Conservation (phyloP, 2,797 vertebrate genomes). For the Coreius guichenoti region DNA sequence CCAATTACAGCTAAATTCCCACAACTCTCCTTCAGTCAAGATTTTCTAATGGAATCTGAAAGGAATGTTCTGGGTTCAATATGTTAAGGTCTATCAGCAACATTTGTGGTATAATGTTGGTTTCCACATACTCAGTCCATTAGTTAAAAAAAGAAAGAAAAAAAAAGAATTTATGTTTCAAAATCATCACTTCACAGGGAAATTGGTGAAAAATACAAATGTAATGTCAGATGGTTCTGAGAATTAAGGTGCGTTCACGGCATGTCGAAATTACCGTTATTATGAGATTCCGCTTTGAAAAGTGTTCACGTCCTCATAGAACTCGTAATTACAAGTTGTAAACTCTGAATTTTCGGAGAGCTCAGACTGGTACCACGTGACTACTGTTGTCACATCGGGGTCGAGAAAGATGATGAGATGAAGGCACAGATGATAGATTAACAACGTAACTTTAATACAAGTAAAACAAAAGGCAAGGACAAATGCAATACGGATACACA, state of each 20-base stretch:
- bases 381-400: too few species aligned
- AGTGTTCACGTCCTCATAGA: neutral
- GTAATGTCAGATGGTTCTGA: neutral
- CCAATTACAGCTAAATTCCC: neutral
- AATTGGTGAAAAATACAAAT: neutral
- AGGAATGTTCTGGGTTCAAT: neutral
- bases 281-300: neutral
- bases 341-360: neutral
- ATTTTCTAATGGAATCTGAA: constrained; percentile 11
- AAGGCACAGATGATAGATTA: too few species aligned
- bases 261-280: neutral
- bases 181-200: neutral
- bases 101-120: neutral
- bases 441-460: too few species aligned
- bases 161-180: neutral
- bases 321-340: neutral
- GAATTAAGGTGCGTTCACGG: neutral
- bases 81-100: neutral
- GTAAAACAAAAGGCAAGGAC: too few species aligned
- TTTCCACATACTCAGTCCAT: neutral
- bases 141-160: neutral
- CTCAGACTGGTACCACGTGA: neutral
- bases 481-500: too few species aligned
- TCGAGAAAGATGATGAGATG: too few species aligned
- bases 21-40: constrained; percentile 11